Percentiles rank a stretch among this genome's conserved stretches.
phyloP scores from a whole-genome alignment of 2,113 vertebrate species.

The Corythaixoides concolor region DNA sequence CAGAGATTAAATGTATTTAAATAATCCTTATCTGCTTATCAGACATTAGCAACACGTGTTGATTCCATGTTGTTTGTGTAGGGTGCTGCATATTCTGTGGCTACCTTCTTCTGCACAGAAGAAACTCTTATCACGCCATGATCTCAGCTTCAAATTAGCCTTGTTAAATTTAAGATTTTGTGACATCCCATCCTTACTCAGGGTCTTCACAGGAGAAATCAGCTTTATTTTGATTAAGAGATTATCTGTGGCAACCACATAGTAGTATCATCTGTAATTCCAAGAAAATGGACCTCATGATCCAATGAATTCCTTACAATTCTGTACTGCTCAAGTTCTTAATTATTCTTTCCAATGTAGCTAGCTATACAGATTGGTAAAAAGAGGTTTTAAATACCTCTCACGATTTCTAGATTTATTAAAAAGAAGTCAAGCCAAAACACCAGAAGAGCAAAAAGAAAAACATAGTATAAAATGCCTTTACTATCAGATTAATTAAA shows the following conservation, averaged over 20 bases:
- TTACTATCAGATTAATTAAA: not conserved
- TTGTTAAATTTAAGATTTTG: not conserved
- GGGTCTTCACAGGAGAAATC: not conserved
- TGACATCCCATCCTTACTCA: not conserved
- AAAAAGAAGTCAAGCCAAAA: not conserved
- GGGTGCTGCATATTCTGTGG: not conserved
- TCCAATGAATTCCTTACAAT: not conserved
- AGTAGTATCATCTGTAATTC: not conserved
- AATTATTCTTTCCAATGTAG: slow-evolving; percentile 22
- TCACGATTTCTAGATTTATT: not conserved
- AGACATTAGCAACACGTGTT: accelerated
- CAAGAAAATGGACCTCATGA: not conserved
- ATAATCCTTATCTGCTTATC: not conserved
- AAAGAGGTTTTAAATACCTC: not conserved
- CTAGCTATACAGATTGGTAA: not conserved
- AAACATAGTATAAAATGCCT: not conserved
- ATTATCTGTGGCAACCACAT: not conserved
- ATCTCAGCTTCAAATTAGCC: not conserved
- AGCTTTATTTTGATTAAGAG: not conserved
- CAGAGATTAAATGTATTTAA: not conserved
- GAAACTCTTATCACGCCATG: not conserved
- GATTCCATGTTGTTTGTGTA: not conserved
- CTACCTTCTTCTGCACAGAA: not conserved
- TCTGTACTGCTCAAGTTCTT: not conserved
- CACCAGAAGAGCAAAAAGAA: not conserved